Evolutionary conservation across 1,140 invertebrate species (phyloP).

Genomic region (Amyelois transitella): DNA sequence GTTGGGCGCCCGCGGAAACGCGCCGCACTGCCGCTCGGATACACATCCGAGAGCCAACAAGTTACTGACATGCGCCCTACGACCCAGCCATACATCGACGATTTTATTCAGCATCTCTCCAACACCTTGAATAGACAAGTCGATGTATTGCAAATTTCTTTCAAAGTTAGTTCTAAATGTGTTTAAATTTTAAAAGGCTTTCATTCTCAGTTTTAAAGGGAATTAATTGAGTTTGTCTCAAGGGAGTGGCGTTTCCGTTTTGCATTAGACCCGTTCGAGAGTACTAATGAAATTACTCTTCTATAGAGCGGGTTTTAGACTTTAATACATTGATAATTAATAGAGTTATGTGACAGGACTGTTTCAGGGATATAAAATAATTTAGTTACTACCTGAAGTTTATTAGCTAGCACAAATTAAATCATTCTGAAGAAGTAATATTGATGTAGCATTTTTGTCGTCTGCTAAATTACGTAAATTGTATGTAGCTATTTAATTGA

Average conservation of each 20-base stretch:
- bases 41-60: slow-evolving; percentile 55
- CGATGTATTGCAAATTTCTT: slow-evolving; percentile 14
- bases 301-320: slow-evolving; percentile 15
- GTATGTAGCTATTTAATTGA: too few relatives aligned
- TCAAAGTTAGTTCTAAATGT: slow-evolving; percentile 36
- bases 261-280: slow-evolving; percentile 55
- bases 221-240: slow-evolving; percentile 70
- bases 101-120: slow-evolving; percentile 10
- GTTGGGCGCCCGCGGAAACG: slow-evolving; percentile 38
- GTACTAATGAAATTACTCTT: slow-evolving; percentile 60
- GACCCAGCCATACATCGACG: slow-evolving; percentile 25
- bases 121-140: neutral
- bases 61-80: slow-evolving; percentile 64
- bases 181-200: slow-evolving; percentile 66
- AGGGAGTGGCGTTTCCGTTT: slow-evolving; percentile 59
- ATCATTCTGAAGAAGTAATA: neutral
- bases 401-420: neutral
- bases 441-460: neutral
- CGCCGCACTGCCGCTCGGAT: slow-evolving; percentile 62
- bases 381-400: neutral
- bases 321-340: slow-evolving; percentile 4
- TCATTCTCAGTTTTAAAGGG: slow-evolving; percentile 55
- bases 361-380: neutral
- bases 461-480: too few relatives aligned
- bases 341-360: neutral